Base-by-base conservation (phyloP, 1,140 invertebrate genomes). In the Eubasilissa regina region DNA sequence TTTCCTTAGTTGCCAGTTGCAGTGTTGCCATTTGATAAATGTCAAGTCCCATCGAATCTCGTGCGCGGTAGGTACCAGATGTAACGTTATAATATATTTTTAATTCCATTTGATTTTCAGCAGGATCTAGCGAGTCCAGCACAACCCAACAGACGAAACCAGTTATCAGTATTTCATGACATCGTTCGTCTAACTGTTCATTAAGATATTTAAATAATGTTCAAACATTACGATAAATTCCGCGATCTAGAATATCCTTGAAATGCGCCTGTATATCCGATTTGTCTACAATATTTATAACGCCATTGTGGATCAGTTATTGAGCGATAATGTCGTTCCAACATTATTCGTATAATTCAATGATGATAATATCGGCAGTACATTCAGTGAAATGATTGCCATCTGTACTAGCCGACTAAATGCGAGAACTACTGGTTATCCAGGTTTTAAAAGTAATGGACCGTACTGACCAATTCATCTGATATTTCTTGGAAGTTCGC, bases 241-340 rank as follows among this genome's bases (percentile, higher is more conserved):
- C 35, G 60, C 12, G 10, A 43, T 43, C n/a, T 43, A 25, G 60
- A 11, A 70, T 19, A 48, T 45, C 45, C 66, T 48, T 48, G 47
- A 48, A 70, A 35, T 21, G 17, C 6, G 47, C 66, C 66, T 17
- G 66, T 17, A 51, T 70, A 70, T 25, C 47, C 66, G 66, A 70
- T 70, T 70, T 47, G 45, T 70, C 66, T 51, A 43, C 60, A 25
- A 25, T 35, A 64, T 44, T 21, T n/a, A n/a, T 68, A 21, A 66
- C 44, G 13, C 4, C 45, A 70, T 70, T 47, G 25, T 53, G 8
- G 15, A 19, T 17, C 15, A 70, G 25, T 47, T 45, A 70, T 70
- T 70, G 12, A 53, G 48, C 66, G 45, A 70, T 70, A 70, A 48
- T 48, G 47, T 17, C 25, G 25, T 6, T 35, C 44, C 13, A 47